Conservation (phyloP, 2,797 vertebrate species). For the Percopsis omiscomaycus region DNA sequence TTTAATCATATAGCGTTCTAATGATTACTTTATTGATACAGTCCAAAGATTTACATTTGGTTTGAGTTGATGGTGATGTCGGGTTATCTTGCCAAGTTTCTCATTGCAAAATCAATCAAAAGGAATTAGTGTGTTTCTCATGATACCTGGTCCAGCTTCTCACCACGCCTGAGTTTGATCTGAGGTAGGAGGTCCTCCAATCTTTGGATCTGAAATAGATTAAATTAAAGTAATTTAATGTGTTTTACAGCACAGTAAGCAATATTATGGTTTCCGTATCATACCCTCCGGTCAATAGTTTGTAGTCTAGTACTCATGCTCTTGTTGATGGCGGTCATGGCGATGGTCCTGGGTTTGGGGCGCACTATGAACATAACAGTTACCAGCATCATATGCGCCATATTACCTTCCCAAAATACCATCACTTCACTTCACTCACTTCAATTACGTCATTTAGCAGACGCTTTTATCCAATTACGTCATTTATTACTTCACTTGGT, state of each 20-base stretch:
- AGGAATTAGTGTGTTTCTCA: background rate
- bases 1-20: background rate
- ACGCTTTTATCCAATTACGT: no score
- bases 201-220: constrained; percentile 72
- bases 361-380: constrained; percentile 55
- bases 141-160: constrained; percentile 75
- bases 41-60: background rate
- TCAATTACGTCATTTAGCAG: no score
- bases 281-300: constrained; percentile 68
- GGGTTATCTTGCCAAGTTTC: no score
- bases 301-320: constrained; percentile 74
- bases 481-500: no score
- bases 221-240: background rate
- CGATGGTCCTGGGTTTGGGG: constrained; percentile 67
- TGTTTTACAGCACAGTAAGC: no score
- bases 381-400: background rate
- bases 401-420: background rate
- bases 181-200: constrained; percentile 77
- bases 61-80: no score
- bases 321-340: constrained; percentile 72
- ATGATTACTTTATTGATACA: background rate
- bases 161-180: constrained; percentile 68
- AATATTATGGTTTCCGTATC: constrained; percentile 3
- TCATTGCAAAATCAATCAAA: no score
- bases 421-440: background rate